Evolutionary conservation across 2,888 invertebrate genomes (phyloP).

Genomic region (Thymelicus lineola): DNA sequence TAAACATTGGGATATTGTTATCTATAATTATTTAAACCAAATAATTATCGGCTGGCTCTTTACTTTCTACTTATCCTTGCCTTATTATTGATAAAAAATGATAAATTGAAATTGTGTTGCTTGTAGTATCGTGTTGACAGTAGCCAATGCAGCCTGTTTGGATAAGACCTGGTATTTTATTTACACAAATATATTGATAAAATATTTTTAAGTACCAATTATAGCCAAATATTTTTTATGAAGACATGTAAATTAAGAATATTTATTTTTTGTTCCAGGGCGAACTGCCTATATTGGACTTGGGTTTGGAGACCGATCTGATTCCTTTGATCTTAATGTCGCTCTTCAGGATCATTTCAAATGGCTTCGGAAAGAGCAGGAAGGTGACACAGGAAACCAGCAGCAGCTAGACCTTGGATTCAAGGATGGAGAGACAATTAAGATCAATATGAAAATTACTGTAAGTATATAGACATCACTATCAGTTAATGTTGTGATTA

Average conservation of each 20-base stretch:
- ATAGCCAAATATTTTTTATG: neutral
- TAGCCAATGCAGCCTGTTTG: slow-evolving; percentile 10
- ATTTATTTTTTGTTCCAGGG: slow-evolving; percentile 70
- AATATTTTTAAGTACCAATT: too few relatives aligned
- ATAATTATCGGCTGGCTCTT: neutral
- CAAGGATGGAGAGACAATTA: slow-evolving; percentile 99
- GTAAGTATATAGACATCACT: slow-evolving; percentile 74
- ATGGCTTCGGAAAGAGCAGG: slow-evolving; percentile 94
- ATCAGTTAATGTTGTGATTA: too few relatives aligned
- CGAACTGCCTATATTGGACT: slow-evolving; percentile 97
- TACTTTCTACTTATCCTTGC: slow-evolving; percentile 34
- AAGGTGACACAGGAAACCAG: slow-evolving; percentile 89
- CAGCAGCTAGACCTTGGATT: slow-evolving; percentile 97
- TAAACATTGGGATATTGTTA: too few relatives aligned
- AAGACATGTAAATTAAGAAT: neutral
- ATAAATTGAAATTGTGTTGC: neutral
- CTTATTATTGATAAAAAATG: neutral
- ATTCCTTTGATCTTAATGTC: slow-evolving; percentile 99
- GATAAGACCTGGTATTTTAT: neutral
- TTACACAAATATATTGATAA: neutral
- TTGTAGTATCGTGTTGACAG: neutral
- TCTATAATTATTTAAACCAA: too few relatives aligned
- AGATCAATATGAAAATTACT: slow-evolving; percentile 98
- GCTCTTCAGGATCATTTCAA: slow-evolving; percentile 99
- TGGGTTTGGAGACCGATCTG: slow-evolving; percentile 98